Base-by-base conservation (phyloP, 2,797 vertebrate species). In the Pangasius djambal region DNA sequence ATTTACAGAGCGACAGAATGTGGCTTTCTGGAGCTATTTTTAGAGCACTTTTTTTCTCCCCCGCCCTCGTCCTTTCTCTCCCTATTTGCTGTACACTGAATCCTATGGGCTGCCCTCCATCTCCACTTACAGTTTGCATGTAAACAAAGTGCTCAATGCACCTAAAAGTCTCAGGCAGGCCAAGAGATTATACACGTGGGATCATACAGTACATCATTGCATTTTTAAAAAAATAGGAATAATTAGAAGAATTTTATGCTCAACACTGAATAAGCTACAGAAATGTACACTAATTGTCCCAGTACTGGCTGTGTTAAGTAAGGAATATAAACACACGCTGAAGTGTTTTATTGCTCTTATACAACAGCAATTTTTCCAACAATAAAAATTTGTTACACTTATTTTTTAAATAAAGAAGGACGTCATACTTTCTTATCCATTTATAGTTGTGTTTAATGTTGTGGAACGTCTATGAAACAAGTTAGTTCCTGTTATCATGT, bases 21-120 rank as follows among this genome's bases (percentile, higher is more conserved):
- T 87, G 91, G 93, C 92, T 95, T 92, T 91, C 91, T 83, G 91
- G 81, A 89, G 90, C 92, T 96, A 95, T 96, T 95, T 95, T 94
- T 95, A 95, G 94, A 92, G 90, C 86, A 79, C 92, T 89, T 84
- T 91, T 89, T 89, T 44, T 81, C 85, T 18, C 40, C 25, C 40
- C 82, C 61, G 31, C 15, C 28, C 6, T 87, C 67, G 0, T 83
- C 61, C 69, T 88, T 61, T 90, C 82, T 61, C 50, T 87, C 50
- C 2, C 65, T 88, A 44, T 89, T 75, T 88, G 86, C 90, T 86
- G 85, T 89, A 91, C 74, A 40, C 65, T 34, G 28, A 40, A 86
- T 34, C 22, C 50, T 65, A 72, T 31, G 37, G 70, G 48, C n/a
- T 90, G 90, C 91, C 86, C 89, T 74, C 67, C 89, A 89, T 87